Evolutionary conservation across 2,888 invertebrate genomes (phyloP), one percentile per base, ranked within the genome.

Genomic region (Nematopogon swammerdamellus): DNA sequence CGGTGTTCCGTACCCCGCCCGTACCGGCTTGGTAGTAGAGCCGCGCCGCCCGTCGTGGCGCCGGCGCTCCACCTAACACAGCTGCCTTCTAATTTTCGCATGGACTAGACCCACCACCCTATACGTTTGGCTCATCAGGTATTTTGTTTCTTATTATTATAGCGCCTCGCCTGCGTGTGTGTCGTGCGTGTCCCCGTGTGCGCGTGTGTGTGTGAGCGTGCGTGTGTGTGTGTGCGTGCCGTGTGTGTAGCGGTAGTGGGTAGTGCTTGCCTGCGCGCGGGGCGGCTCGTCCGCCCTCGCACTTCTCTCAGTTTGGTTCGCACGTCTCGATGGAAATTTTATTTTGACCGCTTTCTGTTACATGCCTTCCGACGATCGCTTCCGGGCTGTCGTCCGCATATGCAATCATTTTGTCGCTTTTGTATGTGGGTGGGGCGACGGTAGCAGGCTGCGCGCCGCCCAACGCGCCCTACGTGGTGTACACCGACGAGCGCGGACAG

Each of bases 401-500:
- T 72, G 63, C 73, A 69, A 67, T 50, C 72, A 63, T 73, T 74
- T 72, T 74, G 70, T 74, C 70, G 74, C 75, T 76, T 75, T 74
- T 70, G 36, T 74, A 70, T 76, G 70, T 72, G 65, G 71, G 68
- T 48, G 48, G 29, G 18, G 19, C 67, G 72, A 49, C 53, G 54
- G 55, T n/a, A n/a, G n/a, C 57, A 55, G 77, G 76, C 77, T 82
- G 88, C 84, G 85, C 89, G 84, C 89, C 91, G 74, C 85, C 87
- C 82, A 94, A 94, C 84, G 92, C 92, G 85, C 90, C 90, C 80
- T 92, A 89, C 86, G 92, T 94, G 85, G 89, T 90, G 85, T 94
- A 94, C 89, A 93, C 93, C 84, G 94, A 94, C 85, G 90, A 91
- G 81, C 90, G 91, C 85, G 93, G 92, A 88, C 93, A 94, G 94